phyloP scores from a whole-genome alignment of 2,113 vertebrate genomes.

The Macquaria australasica region DNA sequence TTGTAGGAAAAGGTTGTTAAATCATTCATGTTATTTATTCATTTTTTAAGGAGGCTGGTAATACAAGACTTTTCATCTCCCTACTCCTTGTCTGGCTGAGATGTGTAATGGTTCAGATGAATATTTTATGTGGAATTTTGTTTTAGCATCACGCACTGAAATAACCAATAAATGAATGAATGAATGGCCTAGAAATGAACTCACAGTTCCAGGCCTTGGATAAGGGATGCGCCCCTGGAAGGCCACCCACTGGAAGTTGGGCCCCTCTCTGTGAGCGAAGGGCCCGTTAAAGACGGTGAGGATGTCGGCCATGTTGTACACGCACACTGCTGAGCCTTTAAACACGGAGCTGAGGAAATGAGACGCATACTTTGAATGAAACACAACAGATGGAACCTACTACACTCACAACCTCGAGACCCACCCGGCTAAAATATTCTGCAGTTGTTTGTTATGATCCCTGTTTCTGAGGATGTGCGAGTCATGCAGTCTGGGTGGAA shows the following conservation, averaged over 20 bases:
- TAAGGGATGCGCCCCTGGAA: slow-evolving; percentile 98
- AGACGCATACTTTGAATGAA: slow-evolving; percentile 67
- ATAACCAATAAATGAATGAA: neutral
- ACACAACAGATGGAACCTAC: neutral
- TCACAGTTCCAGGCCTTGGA: slow-evolving; percentile 96
- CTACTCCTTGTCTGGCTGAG: neutral
- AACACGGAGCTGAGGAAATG: slow-evolving; percentile 94
- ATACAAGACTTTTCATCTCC: neutral
- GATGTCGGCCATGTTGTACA: slow-evolving; percentile 97
- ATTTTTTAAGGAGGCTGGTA: neutral
- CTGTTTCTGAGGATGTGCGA: slow-evolving; percentile 26
- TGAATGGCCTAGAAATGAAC: slow-evolving; percentile 63
- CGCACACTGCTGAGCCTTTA: slow-evolving; percentile 97
- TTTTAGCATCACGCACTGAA: neutral
- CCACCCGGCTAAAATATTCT: slow-evolving; percentile 31
- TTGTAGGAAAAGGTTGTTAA: neutral
- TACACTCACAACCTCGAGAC: neutral
- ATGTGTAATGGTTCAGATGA: neutral
- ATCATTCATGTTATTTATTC: neutral
- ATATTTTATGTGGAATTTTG: slow-evolving; percentile 9
- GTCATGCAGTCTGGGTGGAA: slow-evolving; percentile 41
- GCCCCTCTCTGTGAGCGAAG: slow-evolving; percentile 97
- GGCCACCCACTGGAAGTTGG: slow-evolving; percentile 95
- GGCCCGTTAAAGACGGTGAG: slow-evolving; percentile 98
- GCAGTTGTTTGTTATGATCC: slow-evolving; percentile 24